Percentiles rank a stretch among this genome's conserved stretches.
phyloP scores from a whole-genome alignment of 2,113 vertebrate genomes.

The Apodemus speciosus region DNA sequence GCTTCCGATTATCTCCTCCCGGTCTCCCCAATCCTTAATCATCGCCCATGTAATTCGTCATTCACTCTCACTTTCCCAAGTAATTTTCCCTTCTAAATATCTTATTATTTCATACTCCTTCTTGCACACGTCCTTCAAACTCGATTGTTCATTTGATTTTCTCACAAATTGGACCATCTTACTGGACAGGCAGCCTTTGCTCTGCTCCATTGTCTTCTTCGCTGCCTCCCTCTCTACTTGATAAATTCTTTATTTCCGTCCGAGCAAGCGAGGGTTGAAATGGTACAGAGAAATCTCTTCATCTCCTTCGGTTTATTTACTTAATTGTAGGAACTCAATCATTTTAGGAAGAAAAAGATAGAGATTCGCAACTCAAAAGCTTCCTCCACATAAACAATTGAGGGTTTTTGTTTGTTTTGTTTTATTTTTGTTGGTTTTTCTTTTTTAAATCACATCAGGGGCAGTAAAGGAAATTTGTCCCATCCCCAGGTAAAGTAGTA shows the following conservation, averaged over 20 bases:
- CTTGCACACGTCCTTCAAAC: constrained; percentile 10
- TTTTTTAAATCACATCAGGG: background rate
- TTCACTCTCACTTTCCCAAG: constrained; percentile 23
- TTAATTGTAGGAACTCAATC: constrained; percentile 18
- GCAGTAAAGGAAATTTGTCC: background rate
- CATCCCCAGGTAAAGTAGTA: background rate
- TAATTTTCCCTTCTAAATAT: constrained; percentile 50
- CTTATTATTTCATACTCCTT: constrained; percentile 45
- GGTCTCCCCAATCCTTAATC: background rate
- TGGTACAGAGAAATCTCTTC: background rate
- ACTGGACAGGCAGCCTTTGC: background rate
- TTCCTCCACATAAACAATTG: background rate
- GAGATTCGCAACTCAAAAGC: constrained; percentile 25
- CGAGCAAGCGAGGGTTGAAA: background rate
- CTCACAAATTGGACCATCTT: constrained; percentile 19
- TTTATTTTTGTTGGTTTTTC: background rate
- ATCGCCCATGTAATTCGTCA: constrained; percentile 13
- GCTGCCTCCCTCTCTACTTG: background rate
- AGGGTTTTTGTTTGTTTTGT: background rate
- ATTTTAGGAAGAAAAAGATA: background rate
- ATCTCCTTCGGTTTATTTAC: constrained; percentile 31
- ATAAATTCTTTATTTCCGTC: background rate
- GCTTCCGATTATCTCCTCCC: background rate
- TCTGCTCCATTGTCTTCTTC: background rate
- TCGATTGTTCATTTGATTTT: constrained; percentile 16